phyloP scores from a whole-genome alignment of 1,140 invertebrate species.

The Scaptomyza montana region DNA sequence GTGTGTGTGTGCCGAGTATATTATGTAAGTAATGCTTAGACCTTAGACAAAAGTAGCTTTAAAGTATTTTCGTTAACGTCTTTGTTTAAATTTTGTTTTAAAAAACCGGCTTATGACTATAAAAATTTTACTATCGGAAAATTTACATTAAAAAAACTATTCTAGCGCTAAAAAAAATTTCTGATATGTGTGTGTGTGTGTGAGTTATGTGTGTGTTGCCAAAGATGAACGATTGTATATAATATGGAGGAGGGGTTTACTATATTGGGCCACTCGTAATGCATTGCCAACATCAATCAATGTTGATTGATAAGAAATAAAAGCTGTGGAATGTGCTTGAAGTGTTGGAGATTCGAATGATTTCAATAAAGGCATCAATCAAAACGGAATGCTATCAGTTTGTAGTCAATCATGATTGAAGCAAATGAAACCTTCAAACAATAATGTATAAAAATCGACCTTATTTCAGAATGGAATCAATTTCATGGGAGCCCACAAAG shows the following conservation, averaged over 20 bases:
- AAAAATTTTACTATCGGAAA: slow-evolving; percentile 45
- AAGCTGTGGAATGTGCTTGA: slow-evolving; percentile 26
- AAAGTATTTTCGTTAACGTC: slow-evolving; percentile 60
- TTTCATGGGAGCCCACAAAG: neutral
- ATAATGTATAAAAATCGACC: neutral
- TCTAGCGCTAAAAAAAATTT: slow-evolving; percentile 72
- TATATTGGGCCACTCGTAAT: slow-evolving; percentile 39
- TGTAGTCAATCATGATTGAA: neutral
- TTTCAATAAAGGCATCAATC: neutral
- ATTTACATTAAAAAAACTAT: slow-evolving; percentile 31
- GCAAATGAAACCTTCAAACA: neutral
- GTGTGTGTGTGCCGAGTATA: slow-evolving; percentile 33
- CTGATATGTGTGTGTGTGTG: slow-evolving; percentile 48
- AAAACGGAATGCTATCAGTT: neutral
- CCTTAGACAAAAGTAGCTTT: slow-evolving; percentile 71
- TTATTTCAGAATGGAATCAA: neutral
- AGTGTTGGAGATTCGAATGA: slow-evolving; percentile 7
- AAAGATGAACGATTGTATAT: slow-evolving; percentile 55
- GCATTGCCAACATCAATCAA: slow-evolving; percentile 33
- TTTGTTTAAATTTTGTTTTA: slow-evolving; percentile 39
- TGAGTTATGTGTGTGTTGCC: slow-evolving; percentile 38
- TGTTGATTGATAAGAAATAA: neutral
- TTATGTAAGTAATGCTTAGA: slow-evolving; percentile 65
- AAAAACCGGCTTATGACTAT: slow-evolving; percentile 42
- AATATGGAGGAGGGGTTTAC: slow-evolving; percentile 2